phyloP scores from a whole-genome alignment of 2,888 invertebrate species.

The Leptinotarsa juncta region DNA sequence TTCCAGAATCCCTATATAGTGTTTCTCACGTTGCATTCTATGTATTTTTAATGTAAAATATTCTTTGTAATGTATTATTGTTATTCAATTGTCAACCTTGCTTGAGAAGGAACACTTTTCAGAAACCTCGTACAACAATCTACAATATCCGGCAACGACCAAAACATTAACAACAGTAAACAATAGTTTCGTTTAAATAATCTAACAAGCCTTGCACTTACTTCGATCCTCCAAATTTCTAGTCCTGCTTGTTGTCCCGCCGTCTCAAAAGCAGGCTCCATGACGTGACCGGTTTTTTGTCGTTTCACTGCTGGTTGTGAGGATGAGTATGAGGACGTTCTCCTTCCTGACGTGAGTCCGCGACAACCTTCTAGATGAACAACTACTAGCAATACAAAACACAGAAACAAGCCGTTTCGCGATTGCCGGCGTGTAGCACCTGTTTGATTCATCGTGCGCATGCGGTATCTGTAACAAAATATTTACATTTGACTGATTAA shows the following conservation, averaged over 20 bases:
- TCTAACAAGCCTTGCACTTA: conserved; percentile 61
- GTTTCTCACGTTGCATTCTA: no score
- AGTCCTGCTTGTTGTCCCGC: conserved; percentile 77
- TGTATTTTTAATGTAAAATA: no score
- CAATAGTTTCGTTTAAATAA: not conserved
- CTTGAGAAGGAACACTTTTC: no score
- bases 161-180: not conserved
- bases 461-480: conserved; percentile 41
- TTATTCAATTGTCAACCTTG: no score
- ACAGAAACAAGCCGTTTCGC: conserved; percentile 33
- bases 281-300: conserved; percentile 59
- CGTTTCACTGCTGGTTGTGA: conserved; percentile 13
- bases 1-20: no score
- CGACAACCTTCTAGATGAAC: conserved; percentile 31
- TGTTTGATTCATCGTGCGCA: conserved; percentile 44
- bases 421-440: conserved; percentile 37
- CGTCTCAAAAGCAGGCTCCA: conserved; percentile 77
- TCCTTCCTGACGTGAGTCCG: conserved; percentile 28
- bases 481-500: conserved; percentile 8
- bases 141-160: no score
- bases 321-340: conserved; percentile 23
- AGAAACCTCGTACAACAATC: no score
- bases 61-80: no score
- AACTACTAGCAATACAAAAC: conserved; percentile 30
- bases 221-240: conserved; percentile 87